Percentiles rank a stretch among this genome's conserved stretches.
phyloP scores from a whole-genome alignment of 2,888 invertebrate genomes.

The Euzetes globulus region DNA sequence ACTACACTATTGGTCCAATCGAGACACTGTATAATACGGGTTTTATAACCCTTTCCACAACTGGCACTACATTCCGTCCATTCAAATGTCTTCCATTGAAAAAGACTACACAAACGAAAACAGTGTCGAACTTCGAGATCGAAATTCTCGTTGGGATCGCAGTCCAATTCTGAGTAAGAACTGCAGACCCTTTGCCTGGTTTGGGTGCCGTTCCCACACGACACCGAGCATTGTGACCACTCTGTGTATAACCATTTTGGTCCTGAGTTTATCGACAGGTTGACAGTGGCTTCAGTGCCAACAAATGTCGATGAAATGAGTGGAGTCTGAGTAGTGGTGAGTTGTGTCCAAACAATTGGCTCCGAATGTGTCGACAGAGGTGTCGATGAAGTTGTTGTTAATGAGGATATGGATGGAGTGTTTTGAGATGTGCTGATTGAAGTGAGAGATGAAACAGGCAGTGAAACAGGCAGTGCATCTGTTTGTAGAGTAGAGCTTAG shows the following conservation, averaged over 20 bases:
- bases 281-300: not conserved
- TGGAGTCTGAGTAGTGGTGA: not conserved
- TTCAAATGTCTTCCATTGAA: constrained; percentile 25
- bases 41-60: constrained; percentile 40
- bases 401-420: not conserved
- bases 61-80: constrained; percentile 36
- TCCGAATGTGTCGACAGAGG: not conserved
- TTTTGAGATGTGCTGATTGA: not conserved
- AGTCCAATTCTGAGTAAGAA: not conserved
- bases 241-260: not conserved
- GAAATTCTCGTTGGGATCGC: not conserved
- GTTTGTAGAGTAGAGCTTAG: not conserved
- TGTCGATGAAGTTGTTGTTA: not conserved
- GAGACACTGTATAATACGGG: constrained; percentile 37
- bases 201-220: constrained; percentile 38
- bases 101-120: constrained; percentile 21
- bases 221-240: constrained; percentile 28
- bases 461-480: too few relatives aligned
- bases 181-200: constrained; percentile 26
- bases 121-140: not conserved
- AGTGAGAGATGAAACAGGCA: not conserved
- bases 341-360: not conserved
- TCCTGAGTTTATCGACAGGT: not conserved
- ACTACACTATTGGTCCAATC: constrained; percentile 37
- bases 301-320: not conserved